Conservation (phyloP, 2,888 invertebrate species). For the Meiosimyza decipiens region DNA sequence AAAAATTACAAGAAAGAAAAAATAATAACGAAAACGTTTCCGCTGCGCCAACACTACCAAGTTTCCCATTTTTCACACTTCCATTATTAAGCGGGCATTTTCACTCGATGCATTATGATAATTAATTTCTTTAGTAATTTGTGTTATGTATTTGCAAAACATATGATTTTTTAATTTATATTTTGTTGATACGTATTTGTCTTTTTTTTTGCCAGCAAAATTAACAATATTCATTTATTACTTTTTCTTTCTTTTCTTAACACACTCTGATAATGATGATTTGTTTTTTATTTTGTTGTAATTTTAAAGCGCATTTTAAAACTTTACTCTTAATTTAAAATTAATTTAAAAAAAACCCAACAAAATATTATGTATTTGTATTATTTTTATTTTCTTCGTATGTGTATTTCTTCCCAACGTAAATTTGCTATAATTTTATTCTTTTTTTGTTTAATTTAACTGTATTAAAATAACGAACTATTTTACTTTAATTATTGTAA, state of each 20-base stretch:
- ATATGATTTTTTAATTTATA: conserved; percentile 1
- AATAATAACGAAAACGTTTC: conserved; percentile 11
- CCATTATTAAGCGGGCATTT: neutral
- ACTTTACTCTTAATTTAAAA: conserved; percentile 3
- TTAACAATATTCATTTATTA: conserved; percentile 12
- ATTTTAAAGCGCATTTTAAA: conserved; percentile 22
- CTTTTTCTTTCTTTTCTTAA: conserved; percentile 22
- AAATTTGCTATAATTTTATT: conserved; percentile 27
- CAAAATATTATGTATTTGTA: conserved; percentile 18
- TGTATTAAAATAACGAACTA: conserved; percentile 34
- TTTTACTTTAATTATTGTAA: conserved; percentile 41
- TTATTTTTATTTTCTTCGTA: conserved; percentile 41
- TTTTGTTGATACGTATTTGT: neutral
- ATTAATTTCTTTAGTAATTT: neutral
- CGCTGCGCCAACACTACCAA: no score
- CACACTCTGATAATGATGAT: neutral
- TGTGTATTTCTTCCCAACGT: conserved; percentile 33
- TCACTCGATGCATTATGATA: conserved; percentile 14
- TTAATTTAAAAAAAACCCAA: conserved; percentile 7
- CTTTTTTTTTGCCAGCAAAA: conserved; percentile 24
- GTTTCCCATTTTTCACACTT: neutral
- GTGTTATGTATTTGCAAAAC: neutral
- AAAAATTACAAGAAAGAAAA: conserved; percentile 17
- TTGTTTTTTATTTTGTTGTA: conserved; percentile 14
- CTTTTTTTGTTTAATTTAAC: conserved; percentile 41